These are phyloP conservation scores for Kryphioiulus occultus DNA, from an alignment of 2,888 invertebrate genomes.

Conservation along the genomic window DNA sequence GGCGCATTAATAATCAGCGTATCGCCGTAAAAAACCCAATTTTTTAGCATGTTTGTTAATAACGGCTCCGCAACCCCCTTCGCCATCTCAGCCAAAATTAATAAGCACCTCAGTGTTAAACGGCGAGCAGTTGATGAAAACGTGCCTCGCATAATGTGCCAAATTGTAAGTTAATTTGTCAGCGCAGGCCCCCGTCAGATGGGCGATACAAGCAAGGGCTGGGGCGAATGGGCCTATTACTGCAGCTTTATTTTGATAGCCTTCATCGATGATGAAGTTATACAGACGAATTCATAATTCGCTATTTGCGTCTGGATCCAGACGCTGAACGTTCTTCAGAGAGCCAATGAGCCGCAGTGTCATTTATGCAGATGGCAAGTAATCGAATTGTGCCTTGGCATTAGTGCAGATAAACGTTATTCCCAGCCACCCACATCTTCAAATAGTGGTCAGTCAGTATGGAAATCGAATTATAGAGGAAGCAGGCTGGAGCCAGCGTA, in stretches of 20 bases:
- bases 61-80: neutral
- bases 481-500: neutral
- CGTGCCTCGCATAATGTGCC: conserved; percentile 2
- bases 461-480: neutral
- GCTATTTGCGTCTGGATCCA: neutral
- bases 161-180: conserved; percentile 20
- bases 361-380: neutral
- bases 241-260: conserved; percentile 31
- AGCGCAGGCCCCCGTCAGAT: neutral
- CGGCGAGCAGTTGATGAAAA: conserved; percentile 9
- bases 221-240: neutral
- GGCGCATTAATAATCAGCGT: neutral
- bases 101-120: neutral
- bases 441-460: neutral
- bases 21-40: neutral
- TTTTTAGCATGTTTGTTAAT: neutral
- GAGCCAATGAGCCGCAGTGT: neutral
- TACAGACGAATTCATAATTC: conserved; percentile 34
- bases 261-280: neutral
- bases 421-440: neutral
- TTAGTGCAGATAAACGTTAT: conserved; percentile 22
- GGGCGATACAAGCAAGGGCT: neutral
- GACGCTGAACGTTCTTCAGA: neutral
- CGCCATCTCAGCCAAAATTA: neutral
- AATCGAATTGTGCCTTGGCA: conserved; percentile 8